Evolutionary conservation across 2,113 vertebrate species (phyloP), one percentile per base, ranked within the genome.

Genomic region (Notiomystis cincta): DNA sequence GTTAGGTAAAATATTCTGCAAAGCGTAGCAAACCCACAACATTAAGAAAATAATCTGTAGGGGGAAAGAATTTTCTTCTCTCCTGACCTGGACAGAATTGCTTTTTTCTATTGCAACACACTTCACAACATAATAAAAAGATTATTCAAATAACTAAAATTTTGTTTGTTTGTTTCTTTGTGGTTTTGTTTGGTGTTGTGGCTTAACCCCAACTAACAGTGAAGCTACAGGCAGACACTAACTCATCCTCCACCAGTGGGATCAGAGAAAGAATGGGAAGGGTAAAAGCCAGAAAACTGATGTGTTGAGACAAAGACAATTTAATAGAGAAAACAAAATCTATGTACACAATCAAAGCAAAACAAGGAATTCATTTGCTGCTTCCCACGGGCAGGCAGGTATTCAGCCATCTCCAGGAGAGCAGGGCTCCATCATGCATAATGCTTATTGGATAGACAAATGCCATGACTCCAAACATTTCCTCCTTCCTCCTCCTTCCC

Each of bases 361-460:
- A 62, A 12, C 9, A 56, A 64, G 16, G 20, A 30, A 62, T 30
- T 13, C 4, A 6, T 25, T 62, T 15, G 7, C 15, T 4, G 7
- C 13, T 54, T 15, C 23, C 30, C 40, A 35, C 1, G 7, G 8
- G 4, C 38, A 33, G 56, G 30, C 10, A 54, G 28, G 13, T 38
- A 13, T 30, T 53, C 64, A 35, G 13, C 28, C 19, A 31, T 24
- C 40, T 54, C 16, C 24, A 40, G 30, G 48, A 35, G 9, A 35
- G 13, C 56, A 79, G 73, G 4, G 16, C 13, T n/a, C 13, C 56
- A 17, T 25, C 20, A 38, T 1, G 1, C 1, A 2, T 7, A 61
- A 15, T 0, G 2, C 8, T 24, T 13, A 3, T 53, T 47, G 15
- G 24, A 1, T 0, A 42, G 37, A 44, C 14, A 51, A 44, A 67